Evolutionary conservation across 2,113 vertebrate species (phyloP).

Genomic region (Notothenia rossii): DNA sequence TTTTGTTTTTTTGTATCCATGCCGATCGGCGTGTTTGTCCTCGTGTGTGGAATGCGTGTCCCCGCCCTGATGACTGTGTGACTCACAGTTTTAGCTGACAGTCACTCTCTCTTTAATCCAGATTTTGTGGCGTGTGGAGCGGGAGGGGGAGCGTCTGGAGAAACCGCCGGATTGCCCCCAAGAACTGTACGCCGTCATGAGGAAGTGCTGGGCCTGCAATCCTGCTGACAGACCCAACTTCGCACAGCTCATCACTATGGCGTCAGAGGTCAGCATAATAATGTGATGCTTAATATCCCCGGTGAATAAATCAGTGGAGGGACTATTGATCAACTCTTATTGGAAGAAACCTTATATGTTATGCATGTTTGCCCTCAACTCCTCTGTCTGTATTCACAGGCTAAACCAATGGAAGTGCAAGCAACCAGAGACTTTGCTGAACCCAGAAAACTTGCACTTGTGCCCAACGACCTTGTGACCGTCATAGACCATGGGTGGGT

Average conservation of each 20-base stretch:
- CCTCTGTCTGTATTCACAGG: conserved; percentile 72
- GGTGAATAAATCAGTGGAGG: not conserved
- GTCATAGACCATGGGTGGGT: conserved; percentile 87
- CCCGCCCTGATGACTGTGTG: conserved; percentile 24
- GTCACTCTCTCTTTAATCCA: conserved; percentile 55
- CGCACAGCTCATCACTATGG: conserved; percentile 74
- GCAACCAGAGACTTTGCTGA: conserved; percentile 84
- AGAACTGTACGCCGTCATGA: conserved; percentile 85
- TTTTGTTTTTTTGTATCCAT: not conserved
- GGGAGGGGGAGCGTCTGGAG: conserved; percentile 85
- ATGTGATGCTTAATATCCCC: not conserved
- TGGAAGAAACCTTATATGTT: not conserved
- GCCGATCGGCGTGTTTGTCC: not conserved
- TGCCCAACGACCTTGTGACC: conserved; percentile 85
- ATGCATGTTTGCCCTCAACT: not conserved
- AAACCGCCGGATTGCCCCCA: conserved; percentile 86
- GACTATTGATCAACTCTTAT: not conserved
- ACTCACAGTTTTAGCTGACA: conserved; percentile 20
- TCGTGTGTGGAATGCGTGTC: conserved; percentile 41
- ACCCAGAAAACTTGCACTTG: conserved; percentile 84
- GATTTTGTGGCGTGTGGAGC: conserved; percentile 87
- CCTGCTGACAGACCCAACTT: conserved; percentile 87
- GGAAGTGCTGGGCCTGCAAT: conserved; percentile 87
- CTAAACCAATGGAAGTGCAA: conserved; percentile 84
- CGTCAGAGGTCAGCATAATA: conserved; percentile 83